Evolutionary conservation across 2,888 invertebrate species (phyloP).

Genomic region (Boloria euphrosyne): DNA sequence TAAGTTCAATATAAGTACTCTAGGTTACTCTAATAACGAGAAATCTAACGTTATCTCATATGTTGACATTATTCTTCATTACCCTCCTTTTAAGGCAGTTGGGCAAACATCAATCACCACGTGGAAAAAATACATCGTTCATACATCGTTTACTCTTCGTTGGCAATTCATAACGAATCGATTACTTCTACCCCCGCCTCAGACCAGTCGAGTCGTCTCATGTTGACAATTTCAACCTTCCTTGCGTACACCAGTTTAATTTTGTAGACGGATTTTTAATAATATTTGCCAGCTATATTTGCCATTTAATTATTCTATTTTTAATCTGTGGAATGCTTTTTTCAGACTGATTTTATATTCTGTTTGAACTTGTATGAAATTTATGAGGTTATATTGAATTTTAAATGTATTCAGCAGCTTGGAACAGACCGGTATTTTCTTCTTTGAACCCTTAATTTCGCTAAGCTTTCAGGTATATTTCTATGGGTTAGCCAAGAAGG

Average conservation of each 20-base stretch:
- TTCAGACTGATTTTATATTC: neutral
- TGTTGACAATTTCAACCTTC: neutral
- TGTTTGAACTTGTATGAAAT: too few species aligned
- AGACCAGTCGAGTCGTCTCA: neutral
- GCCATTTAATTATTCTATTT: slow-evolving; percentile 3
- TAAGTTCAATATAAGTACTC: too few species aligned
- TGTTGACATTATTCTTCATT: too few species aligned
- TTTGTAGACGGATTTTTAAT: neutral
- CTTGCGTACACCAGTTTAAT: neutral
- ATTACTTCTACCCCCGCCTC: neutral
- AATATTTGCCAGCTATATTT: slow-evolving; percentile 7
- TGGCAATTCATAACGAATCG: slow-evolving; percentile 20
- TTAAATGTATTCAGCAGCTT: too few species aligned
- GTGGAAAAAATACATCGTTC: neutral
- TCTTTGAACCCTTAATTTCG: too few species aligned
- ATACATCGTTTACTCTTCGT: slow-evolving; percentile 1
- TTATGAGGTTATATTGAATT: too few species aligned
- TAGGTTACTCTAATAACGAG: too few species aligned
- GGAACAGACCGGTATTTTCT: too few species aligned
- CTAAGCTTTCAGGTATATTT: too few species aligned
- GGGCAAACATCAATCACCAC: neutral
- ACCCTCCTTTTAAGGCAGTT: neutral
- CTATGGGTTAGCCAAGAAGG: too few species aligned
- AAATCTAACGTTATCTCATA: too few species aligned
- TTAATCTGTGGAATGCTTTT: slow-evolving; percentile 2